A percentile compares a stretch with the other conserved stretches of the same genome.
Evolutionary conservation across 1,140 invertebrate genomes (phyloP).

Genomic region (Coelopa frigida): DNA sequence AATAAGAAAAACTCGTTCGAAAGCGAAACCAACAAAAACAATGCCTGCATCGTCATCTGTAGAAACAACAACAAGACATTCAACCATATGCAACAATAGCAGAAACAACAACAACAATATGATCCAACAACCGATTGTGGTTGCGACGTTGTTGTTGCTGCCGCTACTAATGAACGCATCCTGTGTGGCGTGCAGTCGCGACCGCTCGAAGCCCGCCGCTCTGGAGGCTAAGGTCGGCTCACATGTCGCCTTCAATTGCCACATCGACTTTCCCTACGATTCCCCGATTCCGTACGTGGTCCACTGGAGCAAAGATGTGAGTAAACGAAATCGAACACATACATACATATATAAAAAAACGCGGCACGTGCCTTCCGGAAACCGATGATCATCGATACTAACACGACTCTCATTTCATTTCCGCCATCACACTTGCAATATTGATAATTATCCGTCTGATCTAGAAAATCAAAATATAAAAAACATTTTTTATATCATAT

Average conservation of each 20-base stretch:
- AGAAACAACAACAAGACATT: constrained; percentile 8
- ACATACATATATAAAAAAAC: constrained; percentile 20
- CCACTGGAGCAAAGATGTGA: constrained; percentile 86
- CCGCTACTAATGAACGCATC: constrained; percentile 31
- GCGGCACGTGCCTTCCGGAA: constrained; percentile 8
- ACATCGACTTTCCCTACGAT: constrained; percentile 81
- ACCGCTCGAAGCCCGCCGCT: constrained; percentile 55
- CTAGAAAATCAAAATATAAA: no score
- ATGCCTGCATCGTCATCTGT: not conserved
- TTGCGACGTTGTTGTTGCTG: constrained; percentile 7
- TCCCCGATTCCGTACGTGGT: constrained; percentile 81
- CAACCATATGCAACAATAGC: constrained; percentile 1
- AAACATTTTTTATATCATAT: no score
- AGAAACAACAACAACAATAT: constrained; percentile 2
- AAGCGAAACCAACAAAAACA: constrained; percentile 1
- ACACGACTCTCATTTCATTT: no score
- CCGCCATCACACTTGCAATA: no score
- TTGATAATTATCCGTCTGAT: no score
- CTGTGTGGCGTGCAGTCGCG: constrained; percentile 37
- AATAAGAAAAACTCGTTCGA: not conserved
- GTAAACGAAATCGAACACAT: constrained; percentile 30
- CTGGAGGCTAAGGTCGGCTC: constrained; percentile 77
- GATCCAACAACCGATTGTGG: not conserved
- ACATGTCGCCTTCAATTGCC: constrained; percentile 80
- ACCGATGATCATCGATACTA: no score